These are phyloP conservation scores for Eupithecia inturbata DNA, from an alignment of 2,888 invertebrate genomes.

Conservation along the genomic window DNA sequence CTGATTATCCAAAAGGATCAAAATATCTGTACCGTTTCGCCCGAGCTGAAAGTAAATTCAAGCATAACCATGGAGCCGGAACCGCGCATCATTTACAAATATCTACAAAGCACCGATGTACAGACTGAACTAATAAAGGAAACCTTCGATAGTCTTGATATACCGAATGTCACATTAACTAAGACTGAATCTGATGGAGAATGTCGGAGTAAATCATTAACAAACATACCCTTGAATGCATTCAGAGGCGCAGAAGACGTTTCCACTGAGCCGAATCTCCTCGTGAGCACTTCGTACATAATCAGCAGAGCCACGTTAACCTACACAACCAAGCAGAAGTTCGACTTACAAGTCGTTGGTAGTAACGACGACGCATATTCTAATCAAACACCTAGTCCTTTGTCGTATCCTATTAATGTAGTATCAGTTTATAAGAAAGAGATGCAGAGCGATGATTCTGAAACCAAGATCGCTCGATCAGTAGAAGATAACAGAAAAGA, in stretches of 20 bases:
- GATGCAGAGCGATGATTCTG: slow-evolving; percentile 48
- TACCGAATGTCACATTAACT: slow-evolving; percentile 75
- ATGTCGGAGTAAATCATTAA: slow-evolving; percentile 55
- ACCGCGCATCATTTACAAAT: slow-evolving; percentile 49
- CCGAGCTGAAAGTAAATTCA: slow-evolving; percentile 49
- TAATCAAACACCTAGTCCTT: slow-evolving; percentile 60
- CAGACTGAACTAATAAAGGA: slow-evolving; percentile 56
- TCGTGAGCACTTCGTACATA: slow-evolving; percentile 65
- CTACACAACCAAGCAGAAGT: slow-evolving; percentile 73
- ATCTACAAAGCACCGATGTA: slow-evolving; percentile 48
- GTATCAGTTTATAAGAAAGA: slow-evolving; percentile 72
- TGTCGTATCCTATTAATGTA: slow-evolving; percentile 71
- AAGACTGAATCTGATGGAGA: slow-evolving; percentile 62
- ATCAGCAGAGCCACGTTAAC: slow-evolving; percentile 73
- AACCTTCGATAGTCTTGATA: slow-evolving; percentile 70
- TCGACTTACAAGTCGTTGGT: slow-evolving; percentile 71
- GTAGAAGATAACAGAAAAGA: slow-evolving; percentile 38
- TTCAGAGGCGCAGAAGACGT: slow-evolving; percentile 52
- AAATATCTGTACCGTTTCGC: slow-evolving; percentile 56
- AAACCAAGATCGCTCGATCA: slow-evolving; percentile 34
- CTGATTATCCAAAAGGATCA: slow-evolving; percentile 51
- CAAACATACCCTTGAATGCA: slow-evolving; percentile 58
- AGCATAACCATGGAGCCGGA: slow-evolving; percentile 22
- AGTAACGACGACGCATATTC: slow-evolving; percentile 55
- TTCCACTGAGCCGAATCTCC: slow-evolving; percentile 51